phyloP scores from a whole-genome alignment of 2,888 invertebrate species.

The Lepidocyrtoides sp. region DNA sequence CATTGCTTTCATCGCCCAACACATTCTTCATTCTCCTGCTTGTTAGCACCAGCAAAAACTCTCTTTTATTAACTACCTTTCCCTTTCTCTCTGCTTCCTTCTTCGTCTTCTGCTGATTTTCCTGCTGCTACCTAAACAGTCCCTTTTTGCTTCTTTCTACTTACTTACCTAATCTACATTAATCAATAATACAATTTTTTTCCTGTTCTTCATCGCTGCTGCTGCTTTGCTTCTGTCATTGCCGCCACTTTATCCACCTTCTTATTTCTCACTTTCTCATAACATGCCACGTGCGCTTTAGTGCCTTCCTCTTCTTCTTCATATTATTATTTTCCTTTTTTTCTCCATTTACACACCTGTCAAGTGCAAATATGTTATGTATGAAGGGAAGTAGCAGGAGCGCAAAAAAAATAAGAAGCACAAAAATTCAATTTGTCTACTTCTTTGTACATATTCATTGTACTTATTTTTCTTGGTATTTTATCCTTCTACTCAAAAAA shows the following conservation, averaged over 20 bases:
- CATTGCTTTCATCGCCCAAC: constrained; percentile 10
- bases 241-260: too few relatives aligned
- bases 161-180: constrained; percentile 71
- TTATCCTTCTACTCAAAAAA: background rate
- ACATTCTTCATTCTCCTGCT: constrained; percentile 35
- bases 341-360: constrained; percentile 57
- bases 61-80: constrained; percentile 35
- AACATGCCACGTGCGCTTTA: constrained; percentile 21
- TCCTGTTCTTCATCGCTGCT: background rate
- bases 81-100: background rate
- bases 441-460: constrained; percentile 50
- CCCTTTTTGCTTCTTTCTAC: constrained; percentile 1
- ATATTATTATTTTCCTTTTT: constrained; percentile 10
- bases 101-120: background rate
- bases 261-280: constrained; percentile 25
- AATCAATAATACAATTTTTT: constrained; percentile 75
- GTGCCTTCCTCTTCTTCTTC: constrained; percentile 8
- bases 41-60: constrained; percentile 24
- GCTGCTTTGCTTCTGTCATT: background rate
- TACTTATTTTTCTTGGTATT: constrained; percentile 32
- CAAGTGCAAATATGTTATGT: constrained; percentile 57
- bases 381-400: background rate
- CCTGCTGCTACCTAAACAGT: too few relatives aligned
- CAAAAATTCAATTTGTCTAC: constrained; percentile 64
- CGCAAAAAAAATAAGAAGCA: background rate